Percentiles rank a stretch among this genome's conserved stretches.
These are phyloP conservation scores for Protodeltote pygarga DNA, from an alignment of 2,888 invertebrate species.

Conservation along the genomic window DNA sequence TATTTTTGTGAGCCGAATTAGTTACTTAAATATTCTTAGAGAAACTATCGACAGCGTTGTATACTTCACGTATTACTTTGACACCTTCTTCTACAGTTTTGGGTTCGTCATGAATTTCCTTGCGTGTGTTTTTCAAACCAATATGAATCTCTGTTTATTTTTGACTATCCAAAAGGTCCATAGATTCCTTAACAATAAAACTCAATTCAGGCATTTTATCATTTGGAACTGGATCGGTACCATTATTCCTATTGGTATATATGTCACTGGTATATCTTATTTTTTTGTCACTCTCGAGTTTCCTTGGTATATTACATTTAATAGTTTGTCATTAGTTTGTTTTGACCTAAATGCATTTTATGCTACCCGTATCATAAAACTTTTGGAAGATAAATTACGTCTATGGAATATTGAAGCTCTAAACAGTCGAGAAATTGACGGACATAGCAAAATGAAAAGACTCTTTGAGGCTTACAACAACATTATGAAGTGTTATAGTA, in stretches of 20 bases:
- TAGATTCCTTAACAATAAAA: constrained; percentile 4
- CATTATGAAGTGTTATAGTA: constrained; percentile 19
- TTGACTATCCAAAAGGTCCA: constrained; percentile 18
- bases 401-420: constrained; percentile 13
- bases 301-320: neutral
- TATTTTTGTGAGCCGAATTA: neutral
- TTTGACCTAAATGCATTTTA: constrained; percentile 18
- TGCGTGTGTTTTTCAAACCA: neutral
- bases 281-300: neutral
- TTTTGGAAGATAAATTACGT: constrained; percentile 14
- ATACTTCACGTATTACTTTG: neutral
- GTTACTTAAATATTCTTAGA: neutral
- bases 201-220: neutral
- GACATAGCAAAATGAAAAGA: neutral
- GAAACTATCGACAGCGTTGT: neutral
- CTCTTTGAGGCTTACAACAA: constrained; percentile 17
- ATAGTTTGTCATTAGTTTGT: neutral
- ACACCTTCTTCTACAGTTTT: neutral
- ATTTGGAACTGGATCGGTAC: neutral
- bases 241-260: neutral
- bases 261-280: neutral
- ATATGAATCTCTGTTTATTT: constrained; percentile 8
- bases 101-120: constrained; percentile 9
- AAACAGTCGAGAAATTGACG: neutral
- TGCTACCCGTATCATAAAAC: neutral